Conservation (phyloP, 23 tunicate genomes). For the Styela clava region DNA sequence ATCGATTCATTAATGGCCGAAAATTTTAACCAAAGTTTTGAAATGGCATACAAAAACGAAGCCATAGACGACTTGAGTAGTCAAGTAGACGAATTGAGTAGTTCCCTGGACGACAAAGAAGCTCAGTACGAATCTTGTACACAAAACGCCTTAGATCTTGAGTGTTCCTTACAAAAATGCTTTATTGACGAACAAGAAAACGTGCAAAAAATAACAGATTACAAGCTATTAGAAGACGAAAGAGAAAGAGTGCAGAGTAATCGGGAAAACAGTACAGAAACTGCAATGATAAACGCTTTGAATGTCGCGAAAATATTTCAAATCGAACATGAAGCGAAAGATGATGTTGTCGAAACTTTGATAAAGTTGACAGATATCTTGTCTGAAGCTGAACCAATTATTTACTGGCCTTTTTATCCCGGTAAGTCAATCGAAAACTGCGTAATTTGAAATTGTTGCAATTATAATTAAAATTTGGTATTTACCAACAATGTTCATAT, state of each 20-base stretch:
- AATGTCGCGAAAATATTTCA: not conserved
- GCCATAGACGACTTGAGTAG: not conserved
- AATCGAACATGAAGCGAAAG: not conserved
- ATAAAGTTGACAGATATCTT: not conserved
- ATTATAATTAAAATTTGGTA: too few species aligned
- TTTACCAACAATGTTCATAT: too few species aligned
- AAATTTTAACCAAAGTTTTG: not conserved
- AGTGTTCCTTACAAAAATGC: not conserved
- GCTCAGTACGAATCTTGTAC: not conserved
- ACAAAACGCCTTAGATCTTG: not conserved
- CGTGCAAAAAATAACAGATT: not conserved
- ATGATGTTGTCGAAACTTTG: not conserved
- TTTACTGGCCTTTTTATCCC: not conserved
- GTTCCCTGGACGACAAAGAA: not conserved
- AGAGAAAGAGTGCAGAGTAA: not conserved
- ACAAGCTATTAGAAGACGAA: not conserved
- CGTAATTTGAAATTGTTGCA: too few species aligned
- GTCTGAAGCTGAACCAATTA: not conserved
- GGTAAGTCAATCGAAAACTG: too few species aligned
- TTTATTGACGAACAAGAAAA: not conserved
- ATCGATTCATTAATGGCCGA: not conserved
- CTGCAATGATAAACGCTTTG: not conserved
- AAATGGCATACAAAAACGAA: too few species aligned
- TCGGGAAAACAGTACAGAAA: not conserved
- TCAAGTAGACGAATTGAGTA: not conserved